Evolutionary conservation across 2,888 invertebrate genomes (phyloP), one percentile per base, ranked within the genome.

Genomic region (Pseudococcus viburni): DNA sequence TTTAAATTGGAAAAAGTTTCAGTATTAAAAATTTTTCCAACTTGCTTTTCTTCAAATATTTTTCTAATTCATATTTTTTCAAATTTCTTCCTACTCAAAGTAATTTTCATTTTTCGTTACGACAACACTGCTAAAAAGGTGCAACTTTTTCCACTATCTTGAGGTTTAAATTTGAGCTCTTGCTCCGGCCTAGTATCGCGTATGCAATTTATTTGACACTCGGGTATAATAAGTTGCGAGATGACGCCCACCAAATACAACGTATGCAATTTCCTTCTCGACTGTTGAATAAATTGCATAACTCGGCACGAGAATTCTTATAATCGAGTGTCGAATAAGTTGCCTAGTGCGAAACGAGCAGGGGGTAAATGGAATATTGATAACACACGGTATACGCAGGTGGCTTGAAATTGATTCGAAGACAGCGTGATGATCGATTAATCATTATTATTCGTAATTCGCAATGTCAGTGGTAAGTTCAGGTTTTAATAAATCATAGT

Each of bases 401-500:
- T 55, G 17, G 17, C 15, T 17, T 55, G 19, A 19, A 59, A 59
- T 59, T 59, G 19, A 59, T 19, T 59, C 59, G 11, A 73, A 33
- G 22, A 22, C 64, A 1, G 22, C 22, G 22, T 19, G 22, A 64
- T 64, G 64, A 64, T 64, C 64, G 64, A 64, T 64, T 64, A 19
- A 19, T 64, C 22, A 64, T 22, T 22, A 64, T 64, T 64, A 55
- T 55, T 55, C 55, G 55, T 55, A 55, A 64, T 64, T 64, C 22
- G 15, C 64, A 64, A 22, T 64, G 64, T 64, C 64, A 33, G 26
- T 33, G 26, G 26, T 33, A 33, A 33, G 26, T 33, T 33, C 26
- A 33, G 26, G 68, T 73, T 73, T 73, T 73, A 73, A 73, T 73
- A 73, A 73, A 73, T 73, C 68, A 73, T 73, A 26, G 68, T 73